phyloP scores from a whole-genome alignment of 1,140 invertebrate genomes.

The Apis mellifera region Amel_HAv3.1 CM009944.2:8489001-8489500 shows the following conservation, averaged over 20 bases:
- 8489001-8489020: slow-evolving; percentile 80
- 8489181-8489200: no score
- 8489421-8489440: slow-evolving; percentile 54
- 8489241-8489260: no score
- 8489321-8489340: background rate
- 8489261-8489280: no score
- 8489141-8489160: no score
- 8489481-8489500: slow-evolving; percentile 55
- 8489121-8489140: slow-evolving; percentile 6
- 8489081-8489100: slow-evolving; percentile 33
- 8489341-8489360: background rate
- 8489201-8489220: no score
- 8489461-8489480: slow-evolving; percentile 30
- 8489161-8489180: no score
- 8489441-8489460: slow-evolving; percentile 51
- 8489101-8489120: slow-evolving; percentile 27
- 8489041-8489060: slow-evolving; percentile 69
- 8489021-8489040: slow-evolving; percentile 81
- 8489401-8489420: slow-evolving; percentile 55
- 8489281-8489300: background rate
- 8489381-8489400: slow-evolving; percentile 23
- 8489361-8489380: slow-evolving; percentile 36
- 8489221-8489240: no score
- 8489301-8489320: slow-evolving; percentile 35
- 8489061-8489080: slow-evolving; percentile 58